phyloP scores from a whole-genome alignment of 1,140 invertebrate species.

The Drosophila bipectinata region DNA sequence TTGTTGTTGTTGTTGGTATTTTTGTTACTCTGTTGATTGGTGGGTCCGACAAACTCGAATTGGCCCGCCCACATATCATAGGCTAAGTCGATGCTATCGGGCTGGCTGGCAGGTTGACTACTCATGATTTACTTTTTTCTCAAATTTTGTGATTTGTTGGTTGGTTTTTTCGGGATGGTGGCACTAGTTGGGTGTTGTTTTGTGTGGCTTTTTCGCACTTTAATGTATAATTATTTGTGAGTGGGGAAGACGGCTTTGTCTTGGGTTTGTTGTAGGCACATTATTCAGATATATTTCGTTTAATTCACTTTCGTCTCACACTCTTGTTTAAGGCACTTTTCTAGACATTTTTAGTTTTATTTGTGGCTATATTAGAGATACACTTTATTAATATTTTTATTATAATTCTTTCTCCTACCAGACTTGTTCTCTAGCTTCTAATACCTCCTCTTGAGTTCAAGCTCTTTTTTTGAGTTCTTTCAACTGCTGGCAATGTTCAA shows the following conservation, averaged over 20 bases:
- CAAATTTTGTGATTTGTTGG: constrained; percentile 12
- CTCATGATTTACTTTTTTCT: constrained; percentile 74
- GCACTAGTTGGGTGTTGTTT: constrained; percentile 33
- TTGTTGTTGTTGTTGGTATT: constrained; percentile 38
- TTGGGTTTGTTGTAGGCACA: constrained; percentile 50
- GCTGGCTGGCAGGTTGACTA: constrained; percentile 82
- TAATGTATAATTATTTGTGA: constrained; percentile 13
- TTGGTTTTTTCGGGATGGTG: constrained; percentile 33
- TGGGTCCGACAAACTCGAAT: constrained; percentile 90
- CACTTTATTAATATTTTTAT: constrained; percentile 4
- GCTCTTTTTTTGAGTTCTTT: constrained; percentile 24
- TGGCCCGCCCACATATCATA: constrained; percentile 94
- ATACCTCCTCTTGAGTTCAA: background rate
- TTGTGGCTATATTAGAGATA: constrained; percentile 16
- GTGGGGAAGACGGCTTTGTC: constrained; percentile 40
- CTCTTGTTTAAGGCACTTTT: constrained; percentile 62
- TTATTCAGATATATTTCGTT: background rate
- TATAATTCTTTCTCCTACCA: background rate
- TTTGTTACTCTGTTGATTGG: constrained; percentile 44
- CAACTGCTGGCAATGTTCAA: constrained; percentile 35
- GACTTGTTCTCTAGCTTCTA: background rate
- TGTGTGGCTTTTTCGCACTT: constrained; percentile 27
- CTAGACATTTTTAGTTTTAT: constrained; percentile 49
- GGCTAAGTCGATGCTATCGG: constrained; percentile 88
- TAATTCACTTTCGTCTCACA: constrained; percentile 14